Evolutionary conservation across 2,797 vertebrate genomes (phyloP).

Genomic region (Stomatorhinus walkeri): DNA sequence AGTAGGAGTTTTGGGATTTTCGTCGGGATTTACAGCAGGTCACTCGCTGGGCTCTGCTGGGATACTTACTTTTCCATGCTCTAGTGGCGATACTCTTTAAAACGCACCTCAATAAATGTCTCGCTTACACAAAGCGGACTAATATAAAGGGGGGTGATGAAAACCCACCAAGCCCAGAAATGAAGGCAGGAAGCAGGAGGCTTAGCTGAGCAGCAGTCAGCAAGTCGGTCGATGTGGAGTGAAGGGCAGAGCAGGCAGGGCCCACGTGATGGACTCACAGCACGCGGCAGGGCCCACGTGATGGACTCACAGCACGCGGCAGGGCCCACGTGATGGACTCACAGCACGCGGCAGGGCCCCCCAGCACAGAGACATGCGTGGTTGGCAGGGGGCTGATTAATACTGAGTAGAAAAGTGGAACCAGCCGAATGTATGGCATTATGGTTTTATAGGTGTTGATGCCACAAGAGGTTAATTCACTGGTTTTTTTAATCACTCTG

Average conservation of each 20-base stretch:
- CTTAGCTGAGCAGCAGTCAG: not conserved
- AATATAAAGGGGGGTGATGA: not conserved
- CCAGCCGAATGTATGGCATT: too few species aligned
- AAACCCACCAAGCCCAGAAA: not conserved
- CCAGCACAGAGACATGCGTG: not conserved
- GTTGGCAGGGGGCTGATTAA: not conserved
- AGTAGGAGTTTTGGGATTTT: not conserved
- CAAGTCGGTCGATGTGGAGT: not conserved
- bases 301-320: too few species aligned
- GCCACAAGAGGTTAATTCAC: not conserved
- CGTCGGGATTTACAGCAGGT: not conserved
- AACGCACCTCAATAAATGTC: not conserved
- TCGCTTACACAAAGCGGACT: not conserved
- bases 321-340: not conserved
- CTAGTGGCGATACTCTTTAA: not conserved
- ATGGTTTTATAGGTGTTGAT: not conserved
- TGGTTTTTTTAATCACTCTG: not conserved
- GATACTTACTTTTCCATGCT: not conserved
- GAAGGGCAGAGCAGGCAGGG: not conserved
- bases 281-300: too few species aligned
- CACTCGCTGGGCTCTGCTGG: not conserved
- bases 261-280: not conserved
- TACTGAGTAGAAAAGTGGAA: not conserved
- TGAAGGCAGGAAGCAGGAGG: not conserved
- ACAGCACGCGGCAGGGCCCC: not conserved